Evolutionary conservation across 2,113 vertebrate species (phyloP), one percentile per base, ranked within the genome.

Genomic region (Neomonachus schauinslandi): DNA sequence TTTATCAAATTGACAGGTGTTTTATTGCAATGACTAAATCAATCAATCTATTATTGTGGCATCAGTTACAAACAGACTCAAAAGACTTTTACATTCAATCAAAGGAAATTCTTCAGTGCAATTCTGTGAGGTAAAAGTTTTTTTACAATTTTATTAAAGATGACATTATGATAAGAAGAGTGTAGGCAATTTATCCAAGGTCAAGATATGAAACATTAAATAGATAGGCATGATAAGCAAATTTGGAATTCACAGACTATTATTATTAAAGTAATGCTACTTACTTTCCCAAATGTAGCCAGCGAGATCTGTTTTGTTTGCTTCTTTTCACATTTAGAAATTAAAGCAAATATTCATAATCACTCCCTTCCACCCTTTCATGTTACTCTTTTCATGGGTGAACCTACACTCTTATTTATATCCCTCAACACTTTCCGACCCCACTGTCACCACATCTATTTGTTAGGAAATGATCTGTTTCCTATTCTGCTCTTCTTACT

Each of bases 121-220:
- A 42, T 95, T 95, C 57, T 88, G 4, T 19, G 51, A 92, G 36
- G 14, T 63, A 84, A 93, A 92, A 74, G 57, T 94, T 96, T 46
- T 91, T 91, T 91, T 94, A 96, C 22, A 89, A 61, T 83, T 91
- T 94, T 97, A 97, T 97, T 95, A 97, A 90, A 97, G 93, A 96
- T 97, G 93, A 89, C 85, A 95, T 96, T 65, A 72, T 94, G 94
- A 97, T 97, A 91, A 93, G 87, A 89, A 69, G 26, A 85, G 53
- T 39, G 76, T 72, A 81, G 16, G 3, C 28, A 94, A 94, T 91
- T 92, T 91, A 67, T 77, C 14, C 22, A 82, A 94, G 71, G 81
- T 95, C 26, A 91, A 93, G 49, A 49, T 95, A 72, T 57, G 39
- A 94, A 71, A 95, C 13, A 91, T 74, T 72, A 93, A 79, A n/a